Base-by-base conservation (phyloP, 2,113 vertebrate species). In the Dipodomys ordii region DNA sequence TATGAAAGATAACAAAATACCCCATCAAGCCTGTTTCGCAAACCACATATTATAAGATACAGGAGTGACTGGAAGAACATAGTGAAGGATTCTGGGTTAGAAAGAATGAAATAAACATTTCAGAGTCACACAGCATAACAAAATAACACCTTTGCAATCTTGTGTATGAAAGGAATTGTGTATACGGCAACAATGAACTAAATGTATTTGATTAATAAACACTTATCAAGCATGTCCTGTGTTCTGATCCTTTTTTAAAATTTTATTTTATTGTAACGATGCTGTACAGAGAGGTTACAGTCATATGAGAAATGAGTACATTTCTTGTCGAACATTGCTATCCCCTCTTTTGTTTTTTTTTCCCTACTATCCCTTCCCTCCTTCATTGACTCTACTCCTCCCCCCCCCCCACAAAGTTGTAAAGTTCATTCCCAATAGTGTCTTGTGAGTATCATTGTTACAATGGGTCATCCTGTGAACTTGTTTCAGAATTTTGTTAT, bases 1-100 rank as follows among this genome's bases (percentile, higher is more conserved):
- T 32, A 73, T 78, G 49, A 91, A 78, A 93, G 72, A 87, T 82
- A 90, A 32, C 84, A 94, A 90, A 81, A 91, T 19, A 65, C 12
- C 46, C n/a, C 67, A 46, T 89, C 78, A 93, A 25, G 85, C 82
- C 39, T 62, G 12, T 78, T 93, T 81, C 6, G 2, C 65, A 84
- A 95, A 81, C 32, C 71, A 60, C 10, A 15, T 39, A 57, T 81
- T 53, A 57, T 53, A 83, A 91, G 73, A 68, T 64, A 7, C 32
- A 44, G 62, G n/a, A 92, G 39, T 77, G 39, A 39, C 46, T 71
- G 49, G 20, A 35, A 46, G 27, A 78, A 74, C 5, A 15, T 81
- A 44, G 67, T n/a, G n/a, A 85, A 76, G 69, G 32, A 76, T 53
- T 83, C 18, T 30, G 60, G 60, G 67, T 93, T 85, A 82, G 93